Conservation (phyloP, 2,888 invertebrate genomes). For the Nomada lathburiana region DNA sequence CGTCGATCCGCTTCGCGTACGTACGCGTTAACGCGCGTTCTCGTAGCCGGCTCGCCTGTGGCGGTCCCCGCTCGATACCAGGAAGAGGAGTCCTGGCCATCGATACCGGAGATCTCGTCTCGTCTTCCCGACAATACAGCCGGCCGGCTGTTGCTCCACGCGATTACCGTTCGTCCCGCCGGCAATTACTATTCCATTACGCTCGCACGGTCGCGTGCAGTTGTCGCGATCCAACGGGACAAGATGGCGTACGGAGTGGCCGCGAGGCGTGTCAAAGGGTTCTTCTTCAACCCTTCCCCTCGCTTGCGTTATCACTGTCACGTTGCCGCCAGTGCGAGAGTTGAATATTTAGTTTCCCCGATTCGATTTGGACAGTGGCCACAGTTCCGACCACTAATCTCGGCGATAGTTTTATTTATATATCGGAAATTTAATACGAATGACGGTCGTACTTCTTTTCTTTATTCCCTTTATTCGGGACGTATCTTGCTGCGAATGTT, state of each 20-base stretch:
- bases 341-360: no score
- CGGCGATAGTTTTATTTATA: no score
- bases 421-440: no score
- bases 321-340: no score
- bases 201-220: constrained; percentile 31
- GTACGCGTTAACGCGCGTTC: constrained; percentile 67
- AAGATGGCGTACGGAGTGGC: neutral
- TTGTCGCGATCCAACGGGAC: constrained; percentile 32
- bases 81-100: constrained; percentile 67
- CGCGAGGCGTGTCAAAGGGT: neutral
- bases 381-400: no score
- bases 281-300: neutral
- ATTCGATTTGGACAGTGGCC: no score
- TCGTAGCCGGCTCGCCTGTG: constrained; percentile 56
- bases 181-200: constrained; percentile 56
- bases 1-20: constrained; percentile 52
- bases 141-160: constrained; percentile 40
- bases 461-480: no score
- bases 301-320: no score
- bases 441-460: no score
- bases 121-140: constrained; percentile 62
- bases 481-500: no score
- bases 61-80: constrained; percentile 63
- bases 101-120: constrained; percentile 65
- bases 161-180: constrained; percentile 56